Evolutionary conservation across 1,140 invertebrate genomes (phyloP), one percentile per base, ranked within the genome.

Genomic region (Delia radicum): DNA sequence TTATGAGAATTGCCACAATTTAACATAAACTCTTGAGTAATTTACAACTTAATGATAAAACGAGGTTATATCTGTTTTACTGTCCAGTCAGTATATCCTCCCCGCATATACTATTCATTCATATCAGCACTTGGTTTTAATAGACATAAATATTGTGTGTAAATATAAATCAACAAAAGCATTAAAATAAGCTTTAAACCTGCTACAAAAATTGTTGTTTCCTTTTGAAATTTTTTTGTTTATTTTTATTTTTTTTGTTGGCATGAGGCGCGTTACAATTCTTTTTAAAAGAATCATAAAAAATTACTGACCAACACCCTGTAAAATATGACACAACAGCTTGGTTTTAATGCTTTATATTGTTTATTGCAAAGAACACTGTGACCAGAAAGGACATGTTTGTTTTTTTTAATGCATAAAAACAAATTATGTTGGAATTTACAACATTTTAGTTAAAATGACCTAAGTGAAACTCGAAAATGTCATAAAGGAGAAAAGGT

Each of bases 21-120:
- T 67, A 67, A 31, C 75, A 76, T 76, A 76, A 76, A 73, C 75
- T 71, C 71, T 67, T 31, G 55, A 73, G 75, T 76, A 76, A 76
- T 76, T 76, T 76, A 73, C 48, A 24, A 71, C 69, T 73, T 76
- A 76, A 76, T 73, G 69, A 76, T 76, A 71, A 71, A 46, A 72
- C 33, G 55, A 37, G 24, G 61, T n/a, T 46, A 31, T 31, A 7
- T n/a, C 28, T 67, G 13, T 67, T 31, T 5, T 31, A 3, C n/a
- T n/a, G 63, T 67, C 27, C n/a, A 18, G 28, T n/a, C 62, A 65
- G 13, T 65, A 28, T 65, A 29, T 65, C 61, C 27, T n/a, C 13
- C 33, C 7, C 7, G 33, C 12, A 42, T 42, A 42, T n/a, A n/a
- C n/a, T n/a, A 3, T 24, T 31, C 63, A 63, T n/a, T 29, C 12